Evolutionary conservation across 2,797 vertebrate species (phyloP).

Genomic region (Microctenopoma stevenorrisi): DNA sequence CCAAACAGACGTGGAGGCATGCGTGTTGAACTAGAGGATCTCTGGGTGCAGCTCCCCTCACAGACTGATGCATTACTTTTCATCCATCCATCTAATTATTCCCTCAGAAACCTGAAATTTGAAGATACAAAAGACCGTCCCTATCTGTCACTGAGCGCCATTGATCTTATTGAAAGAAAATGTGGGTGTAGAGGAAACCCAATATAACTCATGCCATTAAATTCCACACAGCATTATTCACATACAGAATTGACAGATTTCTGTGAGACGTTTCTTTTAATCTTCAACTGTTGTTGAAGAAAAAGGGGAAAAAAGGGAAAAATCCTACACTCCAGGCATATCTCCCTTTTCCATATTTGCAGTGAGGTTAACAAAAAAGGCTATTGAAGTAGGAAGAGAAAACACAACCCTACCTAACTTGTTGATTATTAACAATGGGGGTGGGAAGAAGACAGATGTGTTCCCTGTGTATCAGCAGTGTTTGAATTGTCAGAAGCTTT

Average conservation of each 20-base stretch:
- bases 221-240: slow-evolving; percentile 87
- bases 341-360: slow-evolving; percentile 83
- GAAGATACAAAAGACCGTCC: slow-evolving; percentile 88
- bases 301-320: slow-evolving; percentile 57
- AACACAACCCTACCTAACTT: slow-evolving; percentile 80
- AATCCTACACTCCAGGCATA: slow-evolving; percentile 82
- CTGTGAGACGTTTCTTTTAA: slow-evolving; percentile 88
- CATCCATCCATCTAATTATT: slow-evolving; percentile 90
- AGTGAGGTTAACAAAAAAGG: slow-evolving; percentile 84
- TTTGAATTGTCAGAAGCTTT: slow-evolving; percentile 79
- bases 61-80: slow-evolving; percentile 84
- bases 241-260: slow-evolving; percentile 88
- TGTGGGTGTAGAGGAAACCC: slow-evolving; percentile 87
- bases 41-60: slow-evolving; percentile 78
- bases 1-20: slow-evolving; percentile 78
- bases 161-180: slow-evolving; percentile 89
- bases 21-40: slow-evolving; percentile 80
- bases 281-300: slow-evolving; percentile 87
- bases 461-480: slow-evolving; percentile 68
- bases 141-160: slow-evolving; percentile 85
- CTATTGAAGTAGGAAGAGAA: slow-evolving; percentile 82
- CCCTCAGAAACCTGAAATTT: slow-evolving; percentile 89
- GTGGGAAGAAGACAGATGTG: slow-evolving; percentile 73
- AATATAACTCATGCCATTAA: slow-evolving; percentile 89
- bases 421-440: slow-evolving; percentile 86